A percentile compares a stretch with the other conserved stretches of the same genome.
phyloP scores from a whole-genome alignment of 2,113 vertebrate genomes.

The Chloropsis hardwickii region DNA sequence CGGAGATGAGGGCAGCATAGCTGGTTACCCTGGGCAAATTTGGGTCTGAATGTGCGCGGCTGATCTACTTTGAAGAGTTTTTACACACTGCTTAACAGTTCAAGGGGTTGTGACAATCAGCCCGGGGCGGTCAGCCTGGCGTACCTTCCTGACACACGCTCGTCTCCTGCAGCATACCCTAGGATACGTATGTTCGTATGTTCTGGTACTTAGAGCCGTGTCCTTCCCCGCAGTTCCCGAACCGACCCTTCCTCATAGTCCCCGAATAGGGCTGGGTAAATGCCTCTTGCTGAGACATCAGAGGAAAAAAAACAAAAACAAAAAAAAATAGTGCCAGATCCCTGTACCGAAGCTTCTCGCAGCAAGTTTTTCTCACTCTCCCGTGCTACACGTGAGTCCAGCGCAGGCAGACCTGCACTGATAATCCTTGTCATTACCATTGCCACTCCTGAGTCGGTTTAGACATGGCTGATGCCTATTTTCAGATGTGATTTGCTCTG shows the following conservation, averaged over 20 bases:
- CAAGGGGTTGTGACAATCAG: not conserved
- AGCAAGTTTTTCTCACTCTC: not conserved
- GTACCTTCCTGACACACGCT: not conserved
- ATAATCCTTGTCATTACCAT: not conserved
- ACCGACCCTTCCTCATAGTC: not conserved
- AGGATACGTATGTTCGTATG: not conserved
- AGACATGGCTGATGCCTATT: accelerated
- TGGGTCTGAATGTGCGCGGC: not conserved
- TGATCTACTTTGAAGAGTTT: constrained; percentile 23
- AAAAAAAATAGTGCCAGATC: no score
- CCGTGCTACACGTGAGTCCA: not conserved
- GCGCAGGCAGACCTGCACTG: not conserved
- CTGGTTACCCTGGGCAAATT: not conserved
- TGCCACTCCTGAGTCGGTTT: not conserved
- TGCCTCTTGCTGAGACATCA: not conserved
- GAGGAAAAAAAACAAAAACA: not conserved
- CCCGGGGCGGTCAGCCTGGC: not conserved
- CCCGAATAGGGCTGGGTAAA: not conserved
- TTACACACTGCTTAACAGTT: not conserved
- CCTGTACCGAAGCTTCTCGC: not conserved
- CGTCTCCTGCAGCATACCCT: not conserved
- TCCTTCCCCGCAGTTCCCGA: not conserved
- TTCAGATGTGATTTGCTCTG: not conserved
- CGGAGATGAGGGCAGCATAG: not conserved
- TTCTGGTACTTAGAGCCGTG: not conserved